Evolutionary conservation across 1,140 invertebrate species (phyloP).

Genomic region (Probaryconus sp.): DNA sequence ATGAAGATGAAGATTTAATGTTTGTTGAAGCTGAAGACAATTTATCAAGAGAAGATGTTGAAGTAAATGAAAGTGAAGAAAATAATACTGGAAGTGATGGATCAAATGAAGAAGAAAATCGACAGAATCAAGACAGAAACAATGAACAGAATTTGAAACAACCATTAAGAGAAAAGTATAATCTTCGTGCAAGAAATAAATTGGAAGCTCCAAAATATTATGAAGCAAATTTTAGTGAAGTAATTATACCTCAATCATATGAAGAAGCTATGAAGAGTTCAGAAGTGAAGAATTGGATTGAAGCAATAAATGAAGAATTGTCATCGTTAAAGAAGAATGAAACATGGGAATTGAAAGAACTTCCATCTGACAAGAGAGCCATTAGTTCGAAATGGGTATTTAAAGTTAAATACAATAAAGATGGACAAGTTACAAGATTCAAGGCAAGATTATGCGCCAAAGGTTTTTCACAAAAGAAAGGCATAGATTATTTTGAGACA

Average conservation of each 20-base stretch:
- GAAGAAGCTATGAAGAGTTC: neutral
- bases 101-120: too few relatives aligned
- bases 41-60: too few relatives aligned
- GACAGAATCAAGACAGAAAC: too few relatives aligned
- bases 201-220: slow-evolving; percentile 5
- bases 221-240: neutral
- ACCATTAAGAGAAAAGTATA: too few relatives aligned
- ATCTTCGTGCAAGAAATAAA: too few relatives aligned
- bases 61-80: too few relatives aligned
- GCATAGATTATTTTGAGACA: slow-evolving; percentile 41
- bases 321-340: neutral
- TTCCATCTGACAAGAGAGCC: neutral
- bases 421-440: neutral
- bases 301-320: slow-evolving; percentile 6
- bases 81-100: too few relatives aligned
- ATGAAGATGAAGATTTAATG: too few relatives aligned
- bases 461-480: slow-evolving; percentile 21
- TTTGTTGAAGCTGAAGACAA: too few relatives aligned
- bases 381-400: slow-evolving; percentile 1
- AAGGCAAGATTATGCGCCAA: slow-evolving; percentile 10
- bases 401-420: slow-evolving; percentile 7
- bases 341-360: slow-evolving; percentile 2
- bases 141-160: too few relatives aligned
- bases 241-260: neutral
- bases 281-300: neutral